Conservation (phyloP, 2,797 vertebrate species). For the Scolopax rusticola region DNA sequence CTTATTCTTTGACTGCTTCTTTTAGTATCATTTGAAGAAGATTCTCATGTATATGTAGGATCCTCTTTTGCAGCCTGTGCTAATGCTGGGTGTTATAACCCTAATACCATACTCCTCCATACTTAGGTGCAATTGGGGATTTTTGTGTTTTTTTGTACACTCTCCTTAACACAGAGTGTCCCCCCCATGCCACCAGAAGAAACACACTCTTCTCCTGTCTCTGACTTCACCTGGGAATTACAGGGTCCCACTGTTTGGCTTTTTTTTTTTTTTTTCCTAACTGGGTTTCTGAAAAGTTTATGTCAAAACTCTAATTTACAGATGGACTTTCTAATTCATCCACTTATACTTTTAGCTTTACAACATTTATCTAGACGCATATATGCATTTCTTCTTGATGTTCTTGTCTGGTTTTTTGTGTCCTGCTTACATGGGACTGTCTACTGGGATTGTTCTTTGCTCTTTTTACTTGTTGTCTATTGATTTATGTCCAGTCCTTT, state of each 20-base stretch:
- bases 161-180: not conserved
- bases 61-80: not conserved
- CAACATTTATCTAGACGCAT: not conserved
- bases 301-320: slow-evolving; percentile 43
- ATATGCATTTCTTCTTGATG: not conserved
- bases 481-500: not conserved
- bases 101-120: not conserved
- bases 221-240: slow-evolving; percentile 51
- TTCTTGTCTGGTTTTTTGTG: not conserved
- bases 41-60: not conserved
- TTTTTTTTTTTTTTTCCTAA: not conserved
- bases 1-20: not conserved
- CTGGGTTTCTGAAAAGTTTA: slow-evolving; percentile 5
- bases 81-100: not conserved
- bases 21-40: not conserved
- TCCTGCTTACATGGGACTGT: not conserved
- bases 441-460: not conserved
- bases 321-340: not conserved
- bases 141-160: not conserved
- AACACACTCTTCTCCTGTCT: not conserved
- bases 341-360: slow-evolving; percentile 4
- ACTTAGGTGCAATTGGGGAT: not conserved
- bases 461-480: not conserved
- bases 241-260: not conserved
- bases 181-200: not conserved